A percentile compares a stretch with the other conserved stretches of the same genome.
phyloP scores from a whole-genome alignment of 2,797 vertebrate species.

The Telmatherina bonti region DNA sequence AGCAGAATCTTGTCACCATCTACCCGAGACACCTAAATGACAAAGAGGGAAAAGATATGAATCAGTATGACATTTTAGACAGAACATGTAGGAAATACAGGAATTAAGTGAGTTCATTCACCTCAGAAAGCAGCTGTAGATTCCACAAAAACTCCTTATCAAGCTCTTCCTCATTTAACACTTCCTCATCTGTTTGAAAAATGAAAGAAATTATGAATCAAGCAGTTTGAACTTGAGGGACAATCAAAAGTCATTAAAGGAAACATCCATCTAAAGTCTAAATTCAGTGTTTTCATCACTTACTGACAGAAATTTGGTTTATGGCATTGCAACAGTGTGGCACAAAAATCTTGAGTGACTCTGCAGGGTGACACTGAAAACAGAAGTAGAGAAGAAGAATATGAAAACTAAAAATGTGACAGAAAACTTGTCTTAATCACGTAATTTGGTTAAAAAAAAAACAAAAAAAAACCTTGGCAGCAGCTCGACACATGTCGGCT shows the following conservation, averaged over 20 bases:
- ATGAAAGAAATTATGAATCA: slow-evolving; percentile 12
- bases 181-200: slow-evolving; percentile 91
- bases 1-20: slow-evolving; percentile 93
- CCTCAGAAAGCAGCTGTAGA: slow-evolving; percentile 97
- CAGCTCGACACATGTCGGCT: slow-evolving; percentile 96
- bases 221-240: neutral
- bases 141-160: slow-evolving; percentile 98
- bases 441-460: too few relatives aligned
- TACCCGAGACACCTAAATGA: slow-evolving; percentile 91
- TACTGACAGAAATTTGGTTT: slow-evolving; percentile 93
- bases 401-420: slow-evolving; percentile 5
- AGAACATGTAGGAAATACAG: neutral
- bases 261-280: slow-evolving; percentile 1
- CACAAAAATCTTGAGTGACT: slow-evolving; percentile 94
- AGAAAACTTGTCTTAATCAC: neutral
- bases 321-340: slow-evolving; percentile 95
- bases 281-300: slow-evolving; percentile 72
- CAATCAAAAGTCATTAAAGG: slow-evolving; percentile 8
- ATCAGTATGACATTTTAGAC: neutral
- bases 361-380: slow-evolving; percentile 92
- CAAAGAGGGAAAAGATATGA: neutral
- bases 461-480: slow-evolving; percentile 86
- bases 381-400: slow-evolving; percentile 14
- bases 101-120: slow-evolving; percentile 65
- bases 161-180: slow-evolving; percentile 93